These are phyloP conservation scores for Periplaneta americana DNA, from an alignment of 1,140 invertebrate genomes.

Conservation along the genomic window DNA sequence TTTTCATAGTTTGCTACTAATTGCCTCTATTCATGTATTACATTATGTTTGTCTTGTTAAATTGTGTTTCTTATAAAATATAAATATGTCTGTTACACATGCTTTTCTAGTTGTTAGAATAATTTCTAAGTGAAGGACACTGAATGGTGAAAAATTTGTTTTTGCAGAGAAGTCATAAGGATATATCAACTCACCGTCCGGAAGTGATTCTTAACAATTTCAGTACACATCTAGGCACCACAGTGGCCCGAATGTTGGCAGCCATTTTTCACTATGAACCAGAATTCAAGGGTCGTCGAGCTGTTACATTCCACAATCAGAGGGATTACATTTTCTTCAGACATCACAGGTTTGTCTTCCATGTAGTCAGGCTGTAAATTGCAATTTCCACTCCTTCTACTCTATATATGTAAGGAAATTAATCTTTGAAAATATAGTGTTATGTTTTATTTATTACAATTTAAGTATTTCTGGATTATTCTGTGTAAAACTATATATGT, in stretches of 20 bases:
- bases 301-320: constrained; percentile 98
- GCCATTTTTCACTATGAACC: constrained; percentile 95
- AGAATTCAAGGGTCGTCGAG: constrained; percentile 86
- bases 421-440: too few species aligned
- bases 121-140: constrained; percentile 53
- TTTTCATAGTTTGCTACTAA: too few species aligned
- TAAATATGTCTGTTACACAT: too few species aligned
- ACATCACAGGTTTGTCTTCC: constrained; percentile 71
- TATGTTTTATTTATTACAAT: too few species aligned
- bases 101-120: neutral
- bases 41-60: too few species aligned
- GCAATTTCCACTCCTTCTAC: too few species aligned
- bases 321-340: constrained; percentile 98
- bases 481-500: too few species aligned
- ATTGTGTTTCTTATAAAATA: too few species aligned
- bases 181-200: constrained; percentile 79
- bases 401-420: too few species aligned
- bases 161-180: constrained; percentile 60
- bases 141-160: neutral
- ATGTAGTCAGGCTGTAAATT: neutral
- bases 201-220: constrained; percentile 98
- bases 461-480: too few species aligned
- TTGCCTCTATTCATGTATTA: too few species aligned
- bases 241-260: constrained; percentile 89
- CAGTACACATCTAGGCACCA: constrained; percentile 85